phyloP scores from a whole-genome alignment of 2,113 vertebrate genomes.

The Stictonetta naevosa region DNA sequence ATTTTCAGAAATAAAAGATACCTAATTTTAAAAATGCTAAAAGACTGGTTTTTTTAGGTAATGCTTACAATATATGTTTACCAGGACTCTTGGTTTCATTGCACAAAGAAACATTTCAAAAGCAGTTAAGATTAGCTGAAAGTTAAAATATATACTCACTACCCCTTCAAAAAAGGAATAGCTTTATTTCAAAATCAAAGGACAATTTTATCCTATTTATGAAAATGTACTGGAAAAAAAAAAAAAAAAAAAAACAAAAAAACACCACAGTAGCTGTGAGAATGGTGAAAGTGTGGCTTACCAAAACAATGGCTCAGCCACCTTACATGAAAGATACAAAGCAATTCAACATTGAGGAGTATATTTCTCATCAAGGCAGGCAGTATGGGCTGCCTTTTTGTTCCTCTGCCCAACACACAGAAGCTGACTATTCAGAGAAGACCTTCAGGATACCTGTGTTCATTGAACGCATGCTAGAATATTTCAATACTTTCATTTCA shows the following conservation, averaged over 20 bases:
- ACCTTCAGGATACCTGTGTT: background rate
- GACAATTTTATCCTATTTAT: background rate
- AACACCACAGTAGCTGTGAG: background rate
- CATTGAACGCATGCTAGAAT: background rate
- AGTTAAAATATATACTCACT: slow-evolving; percentile 29
- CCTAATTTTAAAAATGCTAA: slow-evolving; percentile 63
- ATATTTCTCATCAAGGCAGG: background rate
- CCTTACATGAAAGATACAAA: background rate
- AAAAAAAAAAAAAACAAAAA: background rate
- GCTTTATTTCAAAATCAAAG: slow-evolving; percentile 15
- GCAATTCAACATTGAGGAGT: background rate
- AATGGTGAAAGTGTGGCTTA: background rate
- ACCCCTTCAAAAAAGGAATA: background rate
- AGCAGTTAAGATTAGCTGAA: slow-evolving; percentile 16
- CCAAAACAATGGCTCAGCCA: background rate
- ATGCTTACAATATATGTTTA: slow-evolving; percentile 12
- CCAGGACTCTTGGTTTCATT: slow-evolving; percentile 14
- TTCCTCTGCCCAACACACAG: background rate
- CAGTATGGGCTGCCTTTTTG: background rate
- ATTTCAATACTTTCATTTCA: background rate
- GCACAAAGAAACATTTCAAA: slow-evolving; percentile 43
- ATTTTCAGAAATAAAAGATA: slow-evolving; percentile 76
- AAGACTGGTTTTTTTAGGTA: slow-evolving; percentile 58
- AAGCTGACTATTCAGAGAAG: background rate
- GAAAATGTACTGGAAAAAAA: background rate